Base-by-base conservation (phyloP, 2,113 vertebrate genomes). In the Chamaea fasciata region DNA sequence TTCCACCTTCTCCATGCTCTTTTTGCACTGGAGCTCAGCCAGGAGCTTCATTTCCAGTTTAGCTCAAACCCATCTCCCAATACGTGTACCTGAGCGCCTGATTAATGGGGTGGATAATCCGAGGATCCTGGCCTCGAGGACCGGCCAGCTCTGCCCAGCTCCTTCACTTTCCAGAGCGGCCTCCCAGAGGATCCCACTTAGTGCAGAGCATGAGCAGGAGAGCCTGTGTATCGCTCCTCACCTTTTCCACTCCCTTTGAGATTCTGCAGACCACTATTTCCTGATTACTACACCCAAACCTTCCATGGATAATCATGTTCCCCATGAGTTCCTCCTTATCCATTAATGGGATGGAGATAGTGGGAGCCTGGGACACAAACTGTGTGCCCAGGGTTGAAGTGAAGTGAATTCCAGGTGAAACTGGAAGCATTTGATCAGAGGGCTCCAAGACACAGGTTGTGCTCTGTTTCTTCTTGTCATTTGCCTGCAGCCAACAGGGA, bases 41-140 rank as follows among this genome's bases (percentile, higher is more conserved):
- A 1, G 1, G 14, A 71, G 13, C 19, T 77, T 63, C 39, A 7
- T 17, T 44, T 52, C 59, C 57, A 30, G 47, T 39, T 76, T 7
- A 63, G 37, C 17, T 37, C 56, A 42, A 33, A 46, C 10, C 27
- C 44, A 6, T 11, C n/a, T 53, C n/a, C 42, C 35, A 11, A 0
- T 20, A 18, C 39, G 0, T 2, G 18, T 21, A 11, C 20, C 28
- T 9, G 11, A 3, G 1, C 15, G 27, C 15, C 16, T 17, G 18
- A 14, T 31, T 14, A 23, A 23, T 2, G 10, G 27, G 41, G 26
- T 39, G 60, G 41, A 15, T 20, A 24, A 56, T 27, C 13, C 17
- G 20, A 56, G 47, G 41, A 56, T 39, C 27, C 33, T 7, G 7
- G 50, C 62, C 27, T 39, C 16, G 22, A 11, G 39, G 21, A 59